Base-by-base conservation (phyloP, 2,888 invertebrate genomes). In the Nematopogon swammerdamellus region DNA sequence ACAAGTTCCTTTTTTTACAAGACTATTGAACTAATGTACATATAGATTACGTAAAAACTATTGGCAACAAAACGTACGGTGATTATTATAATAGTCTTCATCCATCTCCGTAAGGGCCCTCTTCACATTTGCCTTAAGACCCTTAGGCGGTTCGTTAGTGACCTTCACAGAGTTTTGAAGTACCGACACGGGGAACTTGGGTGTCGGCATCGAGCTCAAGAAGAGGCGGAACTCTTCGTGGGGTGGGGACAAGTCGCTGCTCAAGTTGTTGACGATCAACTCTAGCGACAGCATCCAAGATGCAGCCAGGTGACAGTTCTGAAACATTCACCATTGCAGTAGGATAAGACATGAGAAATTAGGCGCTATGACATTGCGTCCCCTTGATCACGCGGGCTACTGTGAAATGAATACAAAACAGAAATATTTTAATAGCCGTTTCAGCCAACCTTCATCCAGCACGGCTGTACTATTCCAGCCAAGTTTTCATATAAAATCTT, bases 81-180 rank as follows among this genome's bases (percentile, higher is more conserved):
- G 86, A 54, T 86, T 83, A 69, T 95, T 91, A 62, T 94, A 95
- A 67, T 89, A 92, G 48, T 87, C 86, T 46, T 85, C 85, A 25
- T 86, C 82, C 64, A 95, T 83, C 63, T 93, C 89, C 46, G 84
- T 80, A 54, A 94, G 85, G 0, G 95, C 92, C 59, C 93, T 84
- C 57, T 91, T 87, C 1, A 97, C 82, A 64, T 96, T 96, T 6
- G 95, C 92, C 59, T 91, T 86, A 2, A 96, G 74, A 1, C 96
- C 96, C 67, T 92, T 95, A 0, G 96, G 96, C 0, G 96, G 93
- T 65, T 97, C 96, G 65, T 95, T 95, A 1, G 95, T 96, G 49
- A 96, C 91, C 76, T 96, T 96, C 0, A 95, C 92, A 1, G 95
- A 90, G 67, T 95, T 95, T 67, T 96, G 95, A 2, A 97, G 77